Percentiles rank a stretch among this genome's conserved stretches.
Conservation (phyloP, 2,113 vertebrate genomes). For the Myodes glareolus region DNA sequence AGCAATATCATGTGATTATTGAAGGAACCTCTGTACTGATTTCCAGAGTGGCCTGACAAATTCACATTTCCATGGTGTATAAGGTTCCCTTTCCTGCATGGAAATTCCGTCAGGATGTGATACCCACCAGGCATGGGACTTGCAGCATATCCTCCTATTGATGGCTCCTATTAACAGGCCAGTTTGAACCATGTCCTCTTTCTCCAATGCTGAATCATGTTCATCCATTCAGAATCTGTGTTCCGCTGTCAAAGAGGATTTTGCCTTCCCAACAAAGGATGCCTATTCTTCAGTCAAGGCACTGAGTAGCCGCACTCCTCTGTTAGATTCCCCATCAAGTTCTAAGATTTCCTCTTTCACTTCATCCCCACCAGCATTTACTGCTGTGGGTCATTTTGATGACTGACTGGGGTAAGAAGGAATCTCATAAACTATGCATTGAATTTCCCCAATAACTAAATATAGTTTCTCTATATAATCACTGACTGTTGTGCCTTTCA, state of each 20-base stretch:
- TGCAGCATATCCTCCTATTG: not conserved
- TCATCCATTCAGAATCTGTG: not conserved
- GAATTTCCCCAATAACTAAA: too few species aligned
- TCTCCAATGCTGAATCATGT: not conserved
- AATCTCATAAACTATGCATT: not conserved
- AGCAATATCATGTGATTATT: not conserved
- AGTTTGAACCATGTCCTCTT: not conserved
- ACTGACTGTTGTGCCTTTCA: not conserved
- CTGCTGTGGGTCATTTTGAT: not conserved
- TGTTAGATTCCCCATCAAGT: not conserved
- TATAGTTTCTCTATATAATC: not conserved
- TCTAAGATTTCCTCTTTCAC: not conserved
- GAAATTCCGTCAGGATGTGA: not conserved
- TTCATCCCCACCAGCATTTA: not conserved
- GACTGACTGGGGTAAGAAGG: not conserved
- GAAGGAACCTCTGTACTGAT: not conserved
- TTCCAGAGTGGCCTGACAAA: not conserved
- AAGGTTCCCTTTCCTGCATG: not conserved
- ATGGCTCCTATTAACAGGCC: not conserved
- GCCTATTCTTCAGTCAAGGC: not conserved
- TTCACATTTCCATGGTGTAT: not conserved
- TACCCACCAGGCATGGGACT: not conserved
- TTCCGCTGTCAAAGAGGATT: not conserved
- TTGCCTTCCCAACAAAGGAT: not conserved
- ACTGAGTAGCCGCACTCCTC: not conserved